Conservation (phyloP, 2,797 vertebrate genomes). For the Poliocrania exsul region DNA sequence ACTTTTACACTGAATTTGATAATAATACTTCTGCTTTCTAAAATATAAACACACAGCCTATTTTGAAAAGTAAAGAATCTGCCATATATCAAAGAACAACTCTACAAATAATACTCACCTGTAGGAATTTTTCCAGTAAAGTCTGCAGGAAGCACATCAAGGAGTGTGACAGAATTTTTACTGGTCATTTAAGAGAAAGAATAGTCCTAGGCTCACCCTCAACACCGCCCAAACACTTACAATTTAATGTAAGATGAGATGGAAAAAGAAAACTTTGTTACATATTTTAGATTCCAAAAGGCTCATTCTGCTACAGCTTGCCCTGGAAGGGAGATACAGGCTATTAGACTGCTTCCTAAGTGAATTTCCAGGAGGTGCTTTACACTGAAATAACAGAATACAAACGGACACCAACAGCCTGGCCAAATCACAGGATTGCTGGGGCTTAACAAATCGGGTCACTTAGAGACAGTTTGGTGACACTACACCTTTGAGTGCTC, state of each 20-base stretch:
- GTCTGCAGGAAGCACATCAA: neutral
- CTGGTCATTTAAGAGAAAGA: neutral
- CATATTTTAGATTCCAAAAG: neutral
- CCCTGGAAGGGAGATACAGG: neutral
- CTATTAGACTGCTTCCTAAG: neutral
- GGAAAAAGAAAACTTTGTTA: neutral
- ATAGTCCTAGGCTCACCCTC: neutral
- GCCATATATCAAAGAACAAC: neutral
- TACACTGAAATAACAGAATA: neutral
- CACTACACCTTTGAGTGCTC: neutral
- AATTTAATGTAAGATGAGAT: neutral
- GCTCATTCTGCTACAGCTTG: neutral
- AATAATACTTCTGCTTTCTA: neutral
- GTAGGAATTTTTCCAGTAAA: neutral
- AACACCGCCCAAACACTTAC: neutral
- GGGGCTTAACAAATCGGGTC: neutral
- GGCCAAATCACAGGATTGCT: neutral
- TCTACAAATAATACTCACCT: constrained; percentile 26
- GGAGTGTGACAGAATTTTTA: neutral
- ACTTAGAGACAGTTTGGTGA: neutral
- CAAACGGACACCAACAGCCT: neutral
- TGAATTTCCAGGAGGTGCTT: neutral
- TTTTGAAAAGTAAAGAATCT: neutral
- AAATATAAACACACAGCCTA: neutral
- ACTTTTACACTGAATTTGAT: neutral